Base-by-base conservation (phyloP, 2,797 vertebrate species). In the Melanotaenia pygmaea region DNA sequence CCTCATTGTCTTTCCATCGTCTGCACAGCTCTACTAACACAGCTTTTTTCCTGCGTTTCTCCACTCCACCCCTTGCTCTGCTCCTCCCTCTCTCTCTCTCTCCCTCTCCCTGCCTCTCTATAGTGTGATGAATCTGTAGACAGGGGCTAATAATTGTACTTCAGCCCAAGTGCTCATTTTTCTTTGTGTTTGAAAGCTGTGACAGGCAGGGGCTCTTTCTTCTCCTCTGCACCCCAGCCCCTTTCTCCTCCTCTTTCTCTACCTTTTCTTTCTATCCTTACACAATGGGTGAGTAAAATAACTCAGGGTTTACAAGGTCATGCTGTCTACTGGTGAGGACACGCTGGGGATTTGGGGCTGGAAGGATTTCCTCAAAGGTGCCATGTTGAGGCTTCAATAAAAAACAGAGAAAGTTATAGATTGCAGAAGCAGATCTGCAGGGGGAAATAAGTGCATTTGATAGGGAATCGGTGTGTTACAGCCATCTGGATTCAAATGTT, bases 81-180 rank as follows among this genome's bases (percentile, higher is more conserved):
- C 66, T 73, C 74, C 56, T 67, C 61, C 45, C 79, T 59, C 59
- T 51, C 14, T 60, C 14, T 60, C 35, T 45, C 70, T 45, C 73
- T 22, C 34, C 57, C 59, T 50, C 76, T 60, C 72, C 68, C 81
- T 76, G 83, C 74, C 84, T 74, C 89, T 86, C 83, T 86, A 72
- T 81, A 89, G 83, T 83, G 89, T 94, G 95, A 95, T 95, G 95
- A 95, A 95, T 95, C 94, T 95, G 91, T 91, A 91, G 92, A 93
- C 93, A 93, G 92, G 91, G 86, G 93, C 92, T 93, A 95, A 94
- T 95, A 93, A 94, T 94, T 93, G 94, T 94, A 93, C 93, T 95
- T 91, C 90, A 92, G 93, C 89, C 88, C 90, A 87, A 91, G 92
- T 91, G 89, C 92, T 94, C 92, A 93, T 95, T 95, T 94, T 94